Percentiles rank a stretch among this genome's conserved stretches.
Evolutionary conservation across 2,888 invertebrate genomes (phyloP).

Genomic region (Eumacrocentrus americanus): DNA sequence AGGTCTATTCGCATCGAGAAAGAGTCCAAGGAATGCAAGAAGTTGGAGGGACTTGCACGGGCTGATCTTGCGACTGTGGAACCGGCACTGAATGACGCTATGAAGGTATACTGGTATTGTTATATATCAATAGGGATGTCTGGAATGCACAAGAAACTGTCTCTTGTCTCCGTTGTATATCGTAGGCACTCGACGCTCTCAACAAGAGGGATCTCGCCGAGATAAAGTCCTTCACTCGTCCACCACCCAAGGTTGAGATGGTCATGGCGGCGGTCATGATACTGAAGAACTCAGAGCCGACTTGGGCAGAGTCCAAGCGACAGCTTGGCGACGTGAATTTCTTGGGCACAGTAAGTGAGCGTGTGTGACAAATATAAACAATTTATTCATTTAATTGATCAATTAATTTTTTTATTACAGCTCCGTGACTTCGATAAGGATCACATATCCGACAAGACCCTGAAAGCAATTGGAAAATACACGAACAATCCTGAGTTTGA

Average conservation of each 20-base stretch:
- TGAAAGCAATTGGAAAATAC: conserved; percentile 81
- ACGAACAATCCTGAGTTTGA: conserved; percentile 84
- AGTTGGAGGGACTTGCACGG: conserved; percentile 81
- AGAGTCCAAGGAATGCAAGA: conserved; percentile 82
- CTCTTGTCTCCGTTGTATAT: too few relatives aligned
- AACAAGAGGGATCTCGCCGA: conserved; percentile 89
- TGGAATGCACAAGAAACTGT: too few relatives aligned
- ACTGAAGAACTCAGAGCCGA: conserved; percentile 76
- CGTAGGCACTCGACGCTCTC: conserved; percentile 74
- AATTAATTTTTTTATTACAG: too few relatives aligned
- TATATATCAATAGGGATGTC: too few relatives aligned
- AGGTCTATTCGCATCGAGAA: conserved; percentile 76
- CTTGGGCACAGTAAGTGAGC: conserved; percentile 64
- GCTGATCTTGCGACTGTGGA: conserved; percentile 83
- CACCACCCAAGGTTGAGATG: conserved; percentile 87
- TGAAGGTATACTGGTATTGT: too few relatives aligned
- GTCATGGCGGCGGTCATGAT: conserved; percentile 91
- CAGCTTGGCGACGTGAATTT: conserved; percentile 84
- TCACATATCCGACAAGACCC: conserved; percentile 80
- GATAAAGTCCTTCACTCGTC: conserved; percentile 87
- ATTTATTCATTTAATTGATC: conserved; percentile 1
- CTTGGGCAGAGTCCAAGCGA: conserved; percentile 87
- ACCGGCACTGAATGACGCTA: conserved; percentile 86
- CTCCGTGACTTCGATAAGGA: conserved; percentile 88
- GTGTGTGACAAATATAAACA: not conserved